phyloP scores from a whole-genome alignment of 2,888 invertebrate species.

The Caenorhabditis imperialis region DNA sequence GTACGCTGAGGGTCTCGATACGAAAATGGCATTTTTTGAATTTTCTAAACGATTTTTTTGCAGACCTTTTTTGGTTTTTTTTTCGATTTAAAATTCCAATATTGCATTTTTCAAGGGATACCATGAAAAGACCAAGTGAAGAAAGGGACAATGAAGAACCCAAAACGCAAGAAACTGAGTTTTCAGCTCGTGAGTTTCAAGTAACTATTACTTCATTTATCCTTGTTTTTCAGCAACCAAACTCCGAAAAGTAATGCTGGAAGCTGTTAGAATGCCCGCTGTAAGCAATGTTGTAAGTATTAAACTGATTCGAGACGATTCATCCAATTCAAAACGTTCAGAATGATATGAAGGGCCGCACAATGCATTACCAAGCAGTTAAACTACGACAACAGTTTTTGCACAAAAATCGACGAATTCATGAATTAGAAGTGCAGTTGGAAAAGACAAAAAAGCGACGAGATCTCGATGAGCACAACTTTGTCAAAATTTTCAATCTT shows the following conservation, averaged over 20 bases:
- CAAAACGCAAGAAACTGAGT: constrained; percentile 7
- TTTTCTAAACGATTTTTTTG: neutral
- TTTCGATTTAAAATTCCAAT: neutral
- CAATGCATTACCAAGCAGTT: constrained; percentile 88
- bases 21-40: constrained; percentile 20
- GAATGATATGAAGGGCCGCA: constrained; percentile 68
- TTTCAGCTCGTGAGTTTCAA: too few relatives aligned
- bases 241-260: constrained; percentile 66
- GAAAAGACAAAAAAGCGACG: constrained; percentile 93
- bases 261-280: constrained; percentile 72
- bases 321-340: constrained; percentile 59
- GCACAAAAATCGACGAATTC: constrained; percentile 90
- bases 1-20: constrained; percentile 30
- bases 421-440: constrained; percentile 88
- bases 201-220: too few relatives aligned
- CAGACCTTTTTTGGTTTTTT: too few relatives aligned
- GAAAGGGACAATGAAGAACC: constrained; percentile 27
- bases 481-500: constrained; percentile 89
- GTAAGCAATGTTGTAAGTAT: constrained; percentile 70
- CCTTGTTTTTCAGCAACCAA: constrained; percentile 53
- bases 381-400: constrained; percentile 89
- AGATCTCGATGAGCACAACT: constrained; percentile 95
- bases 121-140: constrained; percentile 55
- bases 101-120: constrained; percentile 7
- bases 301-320: too few relatives aligned